A percentile compares a stretch with the other conserved stretches of the same genome.
Evolutionary conservation across 2,888 invertebrate genomes (phyloP).

Genomic region (Himalopsyche kuldschensis): DNA sequence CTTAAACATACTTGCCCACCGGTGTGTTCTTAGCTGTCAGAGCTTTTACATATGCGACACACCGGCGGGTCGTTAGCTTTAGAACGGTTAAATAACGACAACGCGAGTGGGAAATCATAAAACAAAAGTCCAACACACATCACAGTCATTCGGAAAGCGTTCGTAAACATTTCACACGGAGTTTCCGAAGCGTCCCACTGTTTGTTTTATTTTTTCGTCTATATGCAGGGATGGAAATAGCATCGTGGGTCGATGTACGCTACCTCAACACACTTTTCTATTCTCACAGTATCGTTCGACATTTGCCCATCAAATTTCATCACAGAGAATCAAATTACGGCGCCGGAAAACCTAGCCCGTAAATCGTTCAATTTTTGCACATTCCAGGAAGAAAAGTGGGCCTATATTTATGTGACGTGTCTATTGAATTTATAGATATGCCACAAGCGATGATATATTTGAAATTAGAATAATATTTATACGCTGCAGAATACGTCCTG

Average conservation of each 20-base stretch:
- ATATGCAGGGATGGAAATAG: slow-evolving; percentile 9
- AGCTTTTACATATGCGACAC: too few species aligned
- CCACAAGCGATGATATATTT: too few species aligned
- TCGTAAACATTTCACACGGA: neutral
- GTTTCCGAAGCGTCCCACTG: neutral
- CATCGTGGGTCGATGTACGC: slow-evolving; percentile 15
- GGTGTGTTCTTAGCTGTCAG: too few species aligned
- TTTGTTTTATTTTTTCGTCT: slow-evolving; percentile 1
- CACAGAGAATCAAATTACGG: neutral
- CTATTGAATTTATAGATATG: too few species aligned
- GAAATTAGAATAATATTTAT: too few species aligned
- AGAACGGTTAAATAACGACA: neutral
- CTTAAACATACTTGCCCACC: too few species aligned
- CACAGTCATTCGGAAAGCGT: neutral
- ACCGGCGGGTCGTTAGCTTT: too few species aligned
- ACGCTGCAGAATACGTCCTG: too few species aligned
- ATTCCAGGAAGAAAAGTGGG: too few species aligned
- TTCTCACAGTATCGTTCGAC: neutral
- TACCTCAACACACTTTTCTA: neutral
- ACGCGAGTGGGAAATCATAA: neutral
- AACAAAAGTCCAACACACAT: neutral
- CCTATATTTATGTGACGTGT: too few species aligned
- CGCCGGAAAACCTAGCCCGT: neutral
- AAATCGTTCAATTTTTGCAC: too few species aligned
- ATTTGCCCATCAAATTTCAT: neutral